Percentiles rank a stretch among this genome's conserved stretches.
phyloP scores from a whole-genome alignment of 1,140 invertebrate species.

The Steinernema feltiae region DNA sequence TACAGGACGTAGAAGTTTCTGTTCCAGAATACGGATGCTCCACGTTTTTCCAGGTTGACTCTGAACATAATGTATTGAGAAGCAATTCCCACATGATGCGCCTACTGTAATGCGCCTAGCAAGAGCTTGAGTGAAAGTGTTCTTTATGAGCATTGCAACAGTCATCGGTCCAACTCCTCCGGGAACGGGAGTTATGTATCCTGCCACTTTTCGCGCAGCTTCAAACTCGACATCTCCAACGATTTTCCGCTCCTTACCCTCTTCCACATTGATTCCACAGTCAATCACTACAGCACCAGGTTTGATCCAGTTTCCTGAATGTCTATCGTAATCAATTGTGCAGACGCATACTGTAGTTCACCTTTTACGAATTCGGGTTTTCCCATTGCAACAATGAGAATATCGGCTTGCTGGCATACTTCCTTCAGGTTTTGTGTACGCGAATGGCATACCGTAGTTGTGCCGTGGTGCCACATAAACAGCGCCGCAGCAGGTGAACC shows the following conservation, averaged over 20 bases:
- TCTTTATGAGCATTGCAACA: slow-evolving; percentile 92
- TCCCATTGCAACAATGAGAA: slow-evolving; percentile 91
- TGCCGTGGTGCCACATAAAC: slow-evolving; percentile 83
- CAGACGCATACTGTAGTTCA: background rate
- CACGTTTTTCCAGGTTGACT: slow-evolving; percentile 18
- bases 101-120: slow-evolving; percentile 40
- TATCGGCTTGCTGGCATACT: slow-evolving; percentile 69
- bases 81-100: background rate
- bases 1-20: slow-evolving; percentile 33
- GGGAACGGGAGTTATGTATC: slow-evolving; percentile 89
- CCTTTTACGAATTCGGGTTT: slow-evolving; percentile 80
- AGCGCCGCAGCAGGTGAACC: slow-evolving; percentile 88
- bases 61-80: background rate
- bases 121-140: slow-evolving; percentile 70
- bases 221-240: slow-evolving; percentile 89
- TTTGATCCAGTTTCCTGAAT: slow-evolving; percentile 79
- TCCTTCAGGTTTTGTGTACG: slow-evolving; percentile 66
- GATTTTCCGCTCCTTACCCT: slow-evolving; percentile 67
- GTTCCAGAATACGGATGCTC: slow-evolving; percentile 31
- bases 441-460: slow-evolving; percentile 75
- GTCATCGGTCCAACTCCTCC: slow-evolving; percentile 98
- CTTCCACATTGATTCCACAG: slow-evolving; percentile 90
- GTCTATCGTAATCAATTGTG: background rate
- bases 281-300: slow-evolving; percentile 97
- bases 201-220: slow-evolving; percentile 72